Base-by-base conservation (phyloP, 2,888 invertebrate genomes). In the Lithophane leautieri region DNA sequence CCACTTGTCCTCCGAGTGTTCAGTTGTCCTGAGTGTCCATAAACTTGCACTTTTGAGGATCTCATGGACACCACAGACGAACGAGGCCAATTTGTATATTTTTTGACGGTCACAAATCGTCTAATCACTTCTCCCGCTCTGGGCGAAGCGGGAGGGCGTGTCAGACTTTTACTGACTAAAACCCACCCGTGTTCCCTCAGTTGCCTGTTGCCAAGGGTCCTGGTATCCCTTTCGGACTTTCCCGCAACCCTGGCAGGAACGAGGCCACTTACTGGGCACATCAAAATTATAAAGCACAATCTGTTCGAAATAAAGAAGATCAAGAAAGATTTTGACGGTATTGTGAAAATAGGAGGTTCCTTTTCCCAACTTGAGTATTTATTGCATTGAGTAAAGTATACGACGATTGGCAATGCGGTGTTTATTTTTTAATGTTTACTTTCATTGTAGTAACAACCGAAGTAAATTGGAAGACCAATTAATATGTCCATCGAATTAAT, bases 401-500 rank as follows among this genome's bases (percentile, higher is more conserved):
- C 12, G 6, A 66, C 22, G 9, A n/a, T 50, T 73, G 19, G 52
- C 11, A 68, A 28, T n/a, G 9, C 6, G 2, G 6, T 16, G 16
- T 40, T 67, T 14, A n/a, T n/a, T 54, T 78, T 62, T 14, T 0
- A 42, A 25, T 9, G 14, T 11, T 40, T n/a, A 50, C 40, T 16
- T 42, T 40, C 16, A 47, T 28, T 72, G 54, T 42, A 28, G 28
- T 50, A 70, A 58, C 8, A 68, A 44, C 25, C 4, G 25, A 50
- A 63, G 12, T 50, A 80, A 80, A 80, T 73, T 81, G 52, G 25
- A 42, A 42, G 44, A 14, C 52, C 52, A 76, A 79, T 79, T 79
- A 79, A 81, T 63, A 63, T 58, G 76, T 79, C 68, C 25, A 79
- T 60, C 40, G 56, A 60, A 54, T 11, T 60, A 82, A 22, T 69